Percentiles rank a stretch among this genome's conserved stretches.
Evolutionary conservation across 2,113 vertebrate species (phyloP).

Genomic region (cat (Felis catus)): DNA sequence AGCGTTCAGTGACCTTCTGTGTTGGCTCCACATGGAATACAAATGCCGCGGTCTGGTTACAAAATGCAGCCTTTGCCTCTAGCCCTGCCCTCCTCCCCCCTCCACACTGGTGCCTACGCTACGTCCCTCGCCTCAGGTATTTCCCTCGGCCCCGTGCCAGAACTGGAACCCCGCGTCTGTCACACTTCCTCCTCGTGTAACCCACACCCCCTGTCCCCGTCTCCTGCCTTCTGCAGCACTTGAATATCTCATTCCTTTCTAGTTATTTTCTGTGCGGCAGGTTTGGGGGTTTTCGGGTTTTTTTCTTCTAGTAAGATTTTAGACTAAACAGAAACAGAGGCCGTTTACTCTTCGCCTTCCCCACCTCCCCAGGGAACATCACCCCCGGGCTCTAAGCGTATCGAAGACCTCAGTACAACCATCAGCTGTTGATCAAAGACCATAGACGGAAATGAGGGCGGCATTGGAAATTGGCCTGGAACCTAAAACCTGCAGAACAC

Average conservation of each 20-base stretch:
- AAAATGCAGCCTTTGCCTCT: neutral
- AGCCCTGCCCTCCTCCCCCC: rapidly evolving
- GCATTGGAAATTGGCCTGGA: neutral
- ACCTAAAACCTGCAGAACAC: neutral
- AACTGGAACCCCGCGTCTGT: neutral
- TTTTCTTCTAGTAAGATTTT: neutral
- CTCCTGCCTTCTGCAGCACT: neutral
- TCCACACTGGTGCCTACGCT: neutral
- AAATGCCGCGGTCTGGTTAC: neutral
- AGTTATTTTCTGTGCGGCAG: neutral
- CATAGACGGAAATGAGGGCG: neutral
- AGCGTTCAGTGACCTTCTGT: neutral
- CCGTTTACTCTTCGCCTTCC: neutral
- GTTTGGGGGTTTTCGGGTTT: neutral
- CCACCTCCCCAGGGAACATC: neutral
- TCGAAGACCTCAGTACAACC: neutral
- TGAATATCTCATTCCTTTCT: neutral
- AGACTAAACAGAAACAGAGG: neutral
- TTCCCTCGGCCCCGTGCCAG: neutral
- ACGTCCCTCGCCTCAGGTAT: neutral
- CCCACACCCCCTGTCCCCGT: neutral
- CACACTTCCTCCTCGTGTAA: neutral
- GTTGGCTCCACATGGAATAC: neutral
- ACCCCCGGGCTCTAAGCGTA: neutral
- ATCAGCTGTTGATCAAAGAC: neutral